Conservation (phyloP, 1,140 invertebrate species). For the Bombus confusus region DNA sequence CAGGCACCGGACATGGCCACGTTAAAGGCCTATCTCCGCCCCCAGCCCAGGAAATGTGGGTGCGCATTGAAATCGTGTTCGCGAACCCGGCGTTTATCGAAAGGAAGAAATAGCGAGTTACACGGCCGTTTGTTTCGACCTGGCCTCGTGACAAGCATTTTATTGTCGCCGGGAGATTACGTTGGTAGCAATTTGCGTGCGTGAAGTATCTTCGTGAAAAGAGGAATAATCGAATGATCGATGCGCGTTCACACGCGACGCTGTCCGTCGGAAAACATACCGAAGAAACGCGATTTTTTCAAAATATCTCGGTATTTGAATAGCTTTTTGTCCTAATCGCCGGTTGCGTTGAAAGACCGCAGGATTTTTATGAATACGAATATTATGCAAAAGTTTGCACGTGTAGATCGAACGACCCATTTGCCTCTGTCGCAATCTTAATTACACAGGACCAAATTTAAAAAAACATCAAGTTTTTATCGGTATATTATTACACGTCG, state of each 20-base stretch:
- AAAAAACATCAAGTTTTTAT: too few relatives aligned
- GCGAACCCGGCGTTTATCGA: constrained; percentile 25
- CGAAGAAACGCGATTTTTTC: background rate
- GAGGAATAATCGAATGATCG: background rate
- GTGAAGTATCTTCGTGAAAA: constrained; percentile 6
- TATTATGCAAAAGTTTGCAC: too few relatives aligned
- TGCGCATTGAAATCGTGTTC: constrained; percentile 31
- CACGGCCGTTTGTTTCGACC: constrained; percentile 13
- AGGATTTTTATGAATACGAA: background rate
- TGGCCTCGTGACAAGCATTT: background rate
- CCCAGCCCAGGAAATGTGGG: constrained; percentile 1
- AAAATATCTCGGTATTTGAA: background rate
- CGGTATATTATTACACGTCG: too few relatives aligned
- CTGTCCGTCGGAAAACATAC: background rate
- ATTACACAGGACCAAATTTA: too few relatives aligned
- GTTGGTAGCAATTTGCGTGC: background rate
- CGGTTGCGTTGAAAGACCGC: background rate
- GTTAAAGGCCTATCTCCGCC: constrained; percentile 16
- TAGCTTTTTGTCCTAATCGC: too few relatives aligned
- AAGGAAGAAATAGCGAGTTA: constrained; percentile 10
- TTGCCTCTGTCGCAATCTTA: too few relatives aligned
- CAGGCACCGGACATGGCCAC: background rate
- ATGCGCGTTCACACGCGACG: background rate
- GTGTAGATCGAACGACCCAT: too few relatives aligned
- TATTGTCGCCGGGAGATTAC: constrained; percentile 7